Evolutionary conservation across 2,888 invertebrate species (phyloP).

Genomic region (Ceriagrion tenellum): DNA sequence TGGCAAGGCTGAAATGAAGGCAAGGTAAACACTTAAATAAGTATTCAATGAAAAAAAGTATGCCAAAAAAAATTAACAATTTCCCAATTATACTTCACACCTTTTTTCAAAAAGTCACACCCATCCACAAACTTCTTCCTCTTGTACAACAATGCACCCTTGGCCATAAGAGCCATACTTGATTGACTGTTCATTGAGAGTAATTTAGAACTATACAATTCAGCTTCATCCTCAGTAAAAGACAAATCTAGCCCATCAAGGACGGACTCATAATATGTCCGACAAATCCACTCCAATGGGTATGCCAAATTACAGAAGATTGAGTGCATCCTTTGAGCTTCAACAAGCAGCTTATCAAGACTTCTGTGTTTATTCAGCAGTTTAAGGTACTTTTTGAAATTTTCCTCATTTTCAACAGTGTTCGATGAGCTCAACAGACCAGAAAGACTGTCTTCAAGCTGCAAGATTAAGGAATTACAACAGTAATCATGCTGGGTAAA

Average conservation of each 20-base stretch:
- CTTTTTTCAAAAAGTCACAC: conserved; percentile 78
- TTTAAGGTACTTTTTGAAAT: conserved; percentile 79
- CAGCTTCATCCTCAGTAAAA: conserved; percentile 76
- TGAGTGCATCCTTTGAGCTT: conserved; percentile 79
- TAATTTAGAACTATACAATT: conserved; percentile 80
- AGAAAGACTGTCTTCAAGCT: conserved; percentile 58
- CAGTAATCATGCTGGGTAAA: no score
- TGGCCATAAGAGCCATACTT: conserved; percentile 82
- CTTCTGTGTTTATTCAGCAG: conserved; percentile 78
- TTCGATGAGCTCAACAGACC: not conserved
- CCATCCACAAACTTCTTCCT: conserved; percentile 81
- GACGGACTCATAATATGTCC: conserved; percentile 79
- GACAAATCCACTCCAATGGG: conserved; percentile 83
- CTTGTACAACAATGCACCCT: conserved; percentile 81
- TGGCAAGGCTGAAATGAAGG: conserved; percentile 75
- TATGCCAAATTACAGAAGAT: conserved; percentile 79
- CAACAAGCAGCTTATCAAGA: conserved; percentile 77
- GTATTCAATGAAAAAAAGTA: not conserved
- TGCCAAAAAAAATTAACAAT: not conserved
- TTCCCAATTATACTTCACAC: conserved; percentile 71
- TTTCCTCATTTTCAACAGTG: conserved; percentile 70
- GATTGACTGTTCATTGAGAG: conserved; percentile 82
- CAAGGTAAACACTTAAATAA: not conserved
- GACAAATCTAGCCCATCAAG: conserved; percentile 37
- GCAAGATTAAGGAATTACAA: not conserved